Base-by-base conservation (phyloP, 2,113 vertebrate species). In the Plecotus auritus region DNA sequence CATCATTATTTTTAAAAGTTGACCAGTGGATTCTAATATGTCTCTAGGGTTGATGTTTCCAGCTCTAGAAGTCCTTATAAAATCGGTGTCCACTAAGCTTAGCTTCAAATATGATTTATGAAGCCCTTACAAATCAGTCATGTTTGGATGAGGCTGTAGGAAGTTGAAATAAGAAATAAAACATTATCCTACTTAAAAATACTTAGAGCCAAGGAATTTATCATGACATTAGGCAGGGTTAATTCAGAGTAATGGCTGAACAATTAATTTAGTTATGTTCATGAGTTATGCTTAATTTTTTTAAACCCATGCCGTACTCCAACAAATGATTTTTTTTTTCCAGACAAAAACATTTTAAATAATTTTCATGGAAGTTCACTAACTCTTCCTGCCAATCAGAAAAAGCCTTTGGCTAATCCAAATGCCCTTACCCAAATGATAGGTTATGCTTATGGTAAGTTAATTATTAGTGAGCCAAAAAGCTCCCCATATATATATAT, bases 331-430 rank as follows among this genome's bases (percentile, higher is more conserved):
- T 10, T 76, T 89, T 76, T 89, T 92, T 28, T 73, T 47, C 45
- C 22, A 2, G 30, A n/a, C 56, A 20, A 89, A 97, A 83, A 84
- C 51, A 47, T 45, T 28, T 82, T 82, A 91, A 85, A 26, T 90
- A 83, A 85, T 95, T 97, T 69, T 97, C n/a, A 76, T 37, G 69
- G 64, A 70, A 91, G 22, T 6, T 89, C 74, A 66, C 93, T 88
- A 86, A 94, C 66, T 45, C 77, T 84, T 78, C 22, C 66, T 49
- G 26, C 3, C 35, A 94, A 86, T 86, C 67, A 93, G 80, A 66
- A 85, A 91, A 0, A 28, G 32, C 9, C 28, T 94, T 74, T 49
- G 95, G 69, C 14, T 86, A 90, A 93, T 51, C n/a, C 61, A 83
- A 78, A 12, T 23, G 49, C 4, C 40, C 74, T 66, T 81, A 72